Base-by-base conservation (phyloP, 2,113 vertebrate genomes). In the Ciconia stormi region DNA sequence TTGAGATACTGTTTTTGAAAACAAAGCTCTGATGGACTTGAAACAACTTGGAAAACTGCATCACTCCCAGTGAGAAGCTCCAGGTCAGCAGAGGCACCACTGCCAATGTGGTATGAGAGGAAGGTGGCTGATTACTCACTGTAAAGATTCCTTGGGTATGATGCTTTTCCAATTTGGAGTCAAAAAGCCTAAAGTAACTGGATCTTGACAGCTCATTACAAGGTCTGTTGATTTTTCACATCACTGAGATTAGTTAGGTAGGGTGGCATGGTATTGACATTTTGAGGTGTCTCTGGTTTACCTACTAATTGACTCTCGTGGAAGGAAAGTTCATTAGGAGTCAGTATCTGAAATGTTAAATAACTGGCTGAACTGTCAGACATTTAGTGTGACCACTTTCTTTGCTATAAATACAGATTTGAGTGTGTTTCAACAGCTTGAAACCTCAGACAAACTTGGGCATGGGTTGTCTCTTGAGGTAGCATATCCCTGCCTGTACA, bases 131-230 rank as follows among this genome's bases (percentile, higher is more conserved):
- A 40, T 70, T 50, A 26, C 38, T 89, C 63, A 34, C 47, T 95
- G 44, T 93, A 85, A 71, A 89, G 58, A 44, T 69, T 61, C 72
- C 80, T 74, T 87, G 82, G 89, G 72, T 66, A 61, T 90, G 92
- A 76, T 94, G 78, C 78, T 92, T 94, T 87, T 94, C 89, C 77
- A 89, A 36, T 76, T 87, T 92, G 86, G 92, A 90, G 52, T 90
- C 25, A 80, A 76, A 94, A 65, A 91, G 16, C 63, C 69, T 71
- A 19, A 76, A 90, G 56, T 55, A 59, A 40, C 67, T 71, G 82
- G 50, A 66, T 23, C 92, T 66, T 71, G 76, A 26, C 32, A 67
- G 49, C 65, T 86, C 9, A 0, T 67, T 56, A 13, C 22, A 49
- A 86, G 50, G 56, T 55, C 67, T 65, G 32, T 44, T 83, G 7